Base-by-base conservation (phyloP, 35 echinoderm and acorn worm species). In the Acanthaster planci region DNA sequence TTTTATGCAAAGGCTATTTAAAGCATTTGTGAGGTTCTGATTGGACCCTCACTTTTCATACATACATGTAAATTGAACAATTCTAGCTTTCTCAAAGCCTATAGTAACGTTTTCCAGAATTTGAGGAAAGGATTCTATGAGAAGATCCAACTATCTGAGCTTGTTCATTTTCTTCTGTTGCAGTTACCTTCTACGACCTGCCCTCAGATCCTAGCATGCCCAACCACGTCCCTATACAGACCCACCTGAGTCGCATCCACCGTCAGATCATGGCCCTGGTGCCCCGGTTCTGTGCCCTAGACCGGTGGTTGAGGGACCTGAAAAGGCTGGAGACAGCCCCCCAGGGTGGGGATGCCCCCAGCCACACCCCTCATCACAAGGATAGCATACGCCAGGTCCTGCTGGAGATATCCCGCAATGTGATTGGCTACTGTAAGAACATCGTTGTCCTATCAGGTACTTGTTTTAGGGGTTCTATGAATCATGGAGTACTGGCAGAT, bases 261-360 rank as follows among this genome's bases (percentile, higher is more conserved):
- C 88, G 96, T 12, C 92, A 99, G 86, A 77, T 99, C n/a, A 57
- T 99, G 30, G 91, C 96, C 19, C 80, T 99, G 77, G 89, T 99
- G 34, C 96, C 92, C 0, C 60, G 92, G 21, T 99, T 86, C 79
- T 91, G 92, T 55, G 55, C 81, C 82, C 89, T 94, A 5, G 96
- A 99, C 44, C 77, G 78, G 10, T 94, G 96, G 88, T 77, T 91
- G 36, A 84, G 83, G 77, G 88, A 92, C 67, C 83, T 99, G 36
- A 94, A 94, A 44, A 82, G 52, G 21, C 36, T 76, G 9, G 78
- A 40, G 9, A 52, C 81, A 6, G 56, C 37, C 7, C 8, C 77
- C 35, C 38, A 79, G 27, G 52, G 37, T n/a, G 23, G 52, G 14
- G 60, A 75, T 10, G 50, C n/a, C 9, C 39, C 76, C 0, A 60